Conservation (phyloP, 2,797 vertebrate species). For the Hafferia zeledoni region DNA sequence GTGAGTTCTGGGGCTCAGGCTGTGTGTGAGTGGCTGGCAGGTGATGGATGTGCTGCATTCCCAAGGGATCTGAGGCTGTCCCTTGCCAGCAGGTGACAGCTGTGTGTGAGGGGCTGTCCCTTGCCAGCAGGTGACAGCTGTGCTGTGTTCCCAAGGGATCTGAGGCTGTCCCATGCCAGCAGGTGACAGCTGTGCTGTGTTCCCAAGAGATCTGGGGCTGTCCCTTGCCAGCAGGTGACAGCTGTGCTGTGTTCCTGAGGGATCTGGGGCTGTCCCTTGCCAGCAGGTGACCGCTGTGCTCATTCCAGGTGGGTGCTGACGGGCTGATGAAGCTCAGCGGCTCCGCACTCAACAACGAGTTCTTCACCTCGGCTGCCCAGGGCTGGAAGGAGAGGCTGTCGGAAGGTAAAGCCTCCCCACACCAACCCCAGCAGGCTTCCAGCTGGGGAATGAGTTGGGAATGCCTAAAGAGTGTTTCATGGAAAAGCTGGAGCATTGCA, state of each 20-base stretch:
- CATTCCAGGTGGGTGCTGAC: constrained; percentile 87
- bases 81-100: too few relatives aligned
- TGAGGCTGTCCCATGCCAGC: too few relatives aligned
- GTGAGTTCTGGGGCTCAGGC: too few relatives aligned
- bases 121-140: too few relatives aligned
- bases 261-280: too few relatives aligned
- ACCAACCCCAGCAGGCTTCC: rapidly evolving
- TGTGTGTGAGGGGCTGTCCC: too few relatives aligned
- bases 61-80: too few relatives aligned
- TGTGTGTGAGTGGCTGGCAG: too few relatives aligned
- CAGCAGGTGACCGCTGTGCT: neutral
- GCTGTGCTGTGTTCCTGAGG: neutral
- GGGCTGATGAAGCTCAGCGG: constrained; percentile 91
- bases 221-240: neutral
- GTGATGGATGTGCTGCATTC: too few relatives aligned
- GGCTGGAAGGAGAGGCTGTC: constrained; percentile 96
- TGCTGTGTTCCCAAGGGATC: too few relatives aligned
- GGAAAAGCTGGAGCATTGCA: neutral
- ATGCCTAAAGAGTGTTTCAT: rapidly evolving
- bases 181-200: too few relatives aligned
- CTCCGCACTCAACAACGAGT: constrained; percentile 97
- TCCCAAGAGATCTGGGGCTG: too few relatives aligned
- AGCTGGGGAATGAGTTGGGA: neutral
- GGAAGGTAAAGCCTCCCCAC: constrained; percentile 82
- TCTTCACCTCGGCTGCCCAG: constrained; percentile 97